Base-by-base conservation (phyloP, 23 tunicate species). In the Pegea sp. region DNA sequence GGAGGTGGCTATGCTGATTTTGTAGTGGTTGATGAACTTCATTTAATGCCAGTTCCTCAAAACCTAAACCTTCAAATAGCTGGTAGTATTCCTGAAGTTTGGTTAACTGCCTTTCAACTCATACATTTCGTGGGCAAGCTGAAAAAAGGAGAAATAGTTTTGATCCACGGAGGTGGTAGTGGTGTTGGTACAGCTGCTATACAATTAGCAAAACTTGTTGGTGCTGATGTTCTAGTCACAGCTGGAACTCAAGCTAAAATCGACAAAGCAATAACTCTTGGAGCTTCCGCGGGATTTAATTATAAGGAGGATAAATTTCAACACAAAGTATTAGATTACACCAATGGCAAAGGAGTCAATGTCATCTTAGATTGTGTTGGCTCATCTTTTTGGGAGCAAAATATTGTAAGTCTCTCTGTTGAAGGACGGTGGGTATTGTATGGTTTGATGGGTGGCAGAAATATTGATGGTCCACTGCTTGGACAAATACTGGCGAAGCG, bases 121-220 rank as follows among this genome's bases (percentile, higher is more conserved):
- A 31, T 78, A 31, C 84, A 78, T 46, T 67, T 79, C 56, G 69
- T 91, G 44, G 99, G 74, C 18, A 70, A 52, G 52, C 18, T 78
- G 18, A 34, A 58, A 72, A 29, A 44, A 22, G 60, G 48, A 63
- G 87, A 71, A 49, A 50, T 33, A 33, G 92, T 91, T 18, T 63
- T 91, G 31, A 68, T 91, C 28, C 99, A 91, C 56, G 99, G 92
- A 1, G 92, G 93, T 25, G 99, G 99, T 4, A 78, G 93, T 72
- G 99, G 99, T 5, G 99, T 91, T 59, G 99, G 99, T 1, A 91
- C 99, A 3, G 90, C 93, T 3, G 92, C 99, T 6, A 53, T 78
- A 42, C 99, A 91, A 51, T 67, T 89, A 22, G 81, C 51, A 1
- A 71, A 54, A 29, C 66, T 76, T 23, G 79, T 74, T 31, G 70